Evolutionary conservation across 2,888 invertebrate genomes (phyloP), one percentile per base, ranked within the genome.

Genomic region (Pyrocoelia pectoralis): DNA sequence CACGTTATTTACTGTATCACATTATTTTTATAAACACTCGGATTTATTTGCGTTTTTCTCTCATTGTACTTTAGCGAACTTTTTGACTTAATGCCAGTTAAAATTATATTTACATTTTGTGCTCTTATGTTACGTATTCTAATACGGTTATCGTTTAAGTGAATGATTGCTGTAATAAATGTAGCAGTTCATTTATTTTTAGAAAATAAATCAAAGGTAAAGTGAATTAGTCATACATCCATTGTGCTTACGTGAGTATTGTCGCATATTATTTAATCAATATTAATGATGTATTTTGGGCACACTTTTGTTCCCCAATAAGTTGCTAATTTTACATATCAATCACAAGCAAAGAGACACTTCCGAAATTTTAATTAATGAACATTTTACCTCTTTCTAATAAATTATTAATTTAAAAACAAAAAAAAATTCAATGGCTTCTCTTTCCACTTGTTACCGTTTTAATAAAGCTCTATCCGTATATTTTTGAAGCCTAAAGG

Each of bases 11-110:
- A 49, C n/a, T 18, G 33, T 38, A 52, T 55, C 53, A 61, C 65
- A 61, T 65, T 65, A 59, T 50, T 28, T 24, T 40, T 53, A 52
- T 48, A 18, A n/a, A 52, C 48, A 40, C 46, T 14, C n/a, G 17
- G 4, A 38, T 41, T 53, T 52, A 52, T 52, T 59, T 59, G 29
- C 43, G 48, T 43, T 53, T 52, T 15, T 14, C 29, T 15, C 38
- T 18, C 52, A 53, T 59, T 59, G 17, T 51, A n/a, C 10, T 8
- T 33, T n/a, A n/a, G n/a, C n/a, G n/a, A n/a, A 33, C 13, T 33
- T 33, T 33, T 33, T 33, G n/a, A 33, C 9, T n/a, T 6, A 10
- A 10, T n/a, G 2, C n/a, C 8, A 33, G 10, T 5, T 24, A 33
- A 33, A n/a, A n/a, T n/a, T n/a, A 10, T n/a, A 8, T 3, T 33